These are phyloP conservation scores for Chlorodrepanis virens DNA, from an alignment of 2,113 vertebrate genomes.

Conservation along the genomic window DNA sequence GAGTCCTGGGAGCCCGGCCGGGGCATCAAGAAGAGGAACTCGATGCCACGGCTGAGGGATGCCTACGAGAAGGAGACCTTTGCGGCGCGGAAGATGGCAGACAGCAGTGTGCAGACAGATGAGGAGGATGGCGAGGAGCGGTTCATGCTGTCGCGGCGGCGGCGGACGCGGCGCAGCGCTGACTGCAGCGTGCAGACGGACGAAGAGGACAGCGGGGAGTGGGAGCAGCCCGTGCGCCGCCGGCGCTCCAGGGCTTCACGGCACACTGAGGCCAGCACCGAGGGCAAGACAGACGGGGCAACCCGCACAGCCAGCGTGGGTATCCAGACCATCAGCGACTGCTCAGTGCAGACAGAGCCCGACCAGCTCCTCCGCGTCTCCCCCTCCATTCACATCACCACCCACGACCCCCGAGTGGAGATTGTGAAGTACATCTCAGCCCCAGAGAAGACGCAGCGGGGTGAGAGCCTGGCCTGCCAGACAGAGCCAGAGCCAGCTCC, in stretches of 20 bases:
- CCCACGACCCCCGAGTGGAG: conserved; percentile 91
- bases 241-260: conserved; percentile 86
- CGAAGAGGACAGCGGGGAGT: conserved; percentile 92
- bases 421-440: conserved; percentile 94
- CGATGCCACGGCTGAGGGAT: conserved; percentile 92
- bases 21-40: conserved; percentile 92
- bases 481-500: conserved; percentile 90
- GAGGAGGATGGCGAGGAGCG: conserved; percentile 93
- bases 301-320: conserved; percentile 85
- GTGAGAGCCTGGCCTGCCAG: conserved; percentile 96
- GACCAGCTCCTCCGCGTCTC: conserved; percentile 89
- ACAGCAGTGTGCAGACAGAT: conserved; percentile 95
- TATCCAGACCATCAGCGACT: conserved; percentile 95
- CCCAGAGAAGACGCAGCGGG: conserved; percentile 90
- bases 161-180: conserved; percentile 84
- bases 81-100: conserved; percentile 78
- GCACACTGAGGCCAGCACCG: conserved; percentile 81
- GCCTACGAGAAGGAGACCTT: conserved; percentile 82
- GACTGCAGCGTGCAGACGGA: conserved; percentile 97
- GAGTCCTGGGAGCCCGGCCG: conserved; percentile 80
- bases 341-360: conserved; percentile 92
- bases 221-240: conserved; percentile 94
- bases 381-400: conserved; percentile 95
- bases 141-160: conserved; percentile 86
- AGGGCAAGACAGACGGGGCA: conserved; percentile 79